A percentile compares a stretch with the other conserved stretches of the same genome.
Evolutionary conservation across 2,888 invertebrate species (phyloP).

Genomic region (Acrobasis consociella): DNA sequence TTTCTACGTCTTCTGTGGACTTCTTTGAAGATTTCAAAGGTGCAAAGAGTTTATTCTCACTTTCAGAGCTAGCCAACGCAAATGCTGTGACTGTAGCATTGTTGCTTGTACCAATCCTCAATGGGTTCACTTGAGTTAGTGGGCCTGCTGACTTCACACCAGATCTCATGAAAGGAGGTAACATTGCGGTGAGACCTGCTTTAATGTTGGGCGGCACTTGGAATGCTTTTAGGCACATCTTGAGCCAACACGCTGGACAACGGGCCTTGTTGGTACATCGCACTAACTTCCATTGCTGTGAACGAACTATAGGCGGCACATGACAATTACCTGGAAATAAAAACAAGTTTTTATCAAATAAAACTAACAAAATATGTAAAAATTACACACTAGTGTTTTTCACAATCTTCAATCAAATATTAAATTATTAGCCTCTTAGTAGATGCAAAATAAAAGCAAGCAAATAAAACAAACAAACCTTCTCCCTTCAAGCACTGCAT

Average conservation of each 20-base stretch:
- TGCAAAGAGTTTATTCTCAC: conserved; percentile 62
- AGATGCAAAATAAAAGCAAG: not conserved
- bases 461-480: conserved; percentile 55
- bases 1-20: conserved; percentile 55
- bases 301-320: conserved; percentile 87
- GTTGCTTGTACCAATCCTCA: conserved; percentile 53
- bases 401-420: too few species aligned
- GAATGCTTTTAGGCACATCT: conserved; percentile 91
- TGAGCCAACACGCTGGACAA: conserved; percentile 94
- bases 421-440: too few species aligned
- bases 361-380: not conserved
- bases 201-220: conserved; percentile 88
- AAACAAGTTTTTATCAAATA: conserved; percentile 7
- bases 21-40: conserved; percentile 62
- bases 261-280: conserved; percentile 88
- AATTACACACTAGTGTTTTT: too few species aligned
- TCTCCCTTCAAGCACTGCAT: conserved; percentile 88
- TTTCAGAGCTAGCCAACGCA: conserved; percentile 53
- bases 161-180: conserved; percentile 85
- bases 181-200: conserved; percentile 85
- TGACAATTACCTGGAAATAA: conserved; percentile 85
- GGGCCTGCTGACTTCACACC: conserved; percentile 52
- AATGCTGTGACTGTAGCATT: conserved; percentile 55
- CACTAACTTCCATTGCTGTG: conserved; percentile 87
- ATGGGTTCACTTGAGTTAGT: conserved; percentile 59